phyloP scores from a whole-genome alignment of 2,797 vertebrate genomes.

The Cercopithecus diana region DNA sequence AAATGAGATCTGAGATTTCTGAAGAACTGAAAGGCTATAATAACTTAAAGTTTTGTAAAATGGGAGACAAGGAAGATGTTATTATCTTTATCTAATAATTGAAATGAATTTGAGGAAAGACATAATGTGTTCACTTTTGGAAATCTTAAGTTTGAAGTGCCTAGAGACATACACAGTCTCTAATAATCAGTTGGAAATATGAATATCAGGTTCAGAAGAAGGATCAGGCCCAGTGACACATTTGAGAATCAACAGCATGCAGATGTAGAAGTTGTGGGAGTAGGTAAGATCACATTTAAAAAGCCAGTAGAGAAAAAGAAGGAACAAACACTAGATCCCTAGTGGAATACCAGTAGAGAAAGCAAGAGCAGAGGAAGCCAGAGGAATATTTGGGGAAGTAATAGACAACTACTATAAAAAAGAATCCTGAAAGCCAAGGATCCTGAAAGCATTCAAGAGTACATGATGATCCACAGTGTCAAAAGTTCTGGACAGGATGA shows the following conservation, averaged over 20 bases:
- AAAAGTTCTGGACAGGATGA: neutral
- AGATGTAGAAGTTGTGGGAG: neutral
- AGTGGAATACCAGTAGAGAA: neutral
- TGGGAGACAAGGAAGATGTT: neutral
- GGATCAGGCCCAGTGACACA: neutral
- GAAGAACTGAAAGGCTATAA: neutral
- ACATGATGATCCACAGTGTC: neutral
- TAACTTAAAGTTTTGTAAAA: neutral
- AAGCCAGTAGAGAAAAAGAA: neutral
- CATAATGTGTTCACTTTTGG: neutral
- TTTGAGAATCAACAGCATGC: neutral
- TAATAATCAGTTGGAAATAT: neutral
- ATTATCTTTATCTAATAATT: slow-evolving; percentile 6
- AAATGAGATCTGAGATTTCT: neutral
- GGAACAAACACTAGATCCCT: neutral
- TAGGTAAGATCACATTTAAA: neutral
- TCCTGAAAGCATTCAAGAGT: neutral
- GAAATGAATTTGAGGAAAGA: neutral
- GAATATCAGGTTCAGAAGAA: slow-evolving; percentile 1
- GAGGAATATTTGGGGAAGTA: neutral
- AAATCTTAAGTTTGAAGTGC: neutral
- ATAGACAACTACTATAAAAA: neutral
- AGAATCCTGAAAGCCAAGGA: neutral
- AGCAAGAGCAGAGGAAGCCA: neutral
- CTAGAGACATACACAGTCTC: neutral